Evolutionary conservation across 2,113 vertebrate species (phyloP).

Genomic region (Pelmatolapia mariae): DNA sequence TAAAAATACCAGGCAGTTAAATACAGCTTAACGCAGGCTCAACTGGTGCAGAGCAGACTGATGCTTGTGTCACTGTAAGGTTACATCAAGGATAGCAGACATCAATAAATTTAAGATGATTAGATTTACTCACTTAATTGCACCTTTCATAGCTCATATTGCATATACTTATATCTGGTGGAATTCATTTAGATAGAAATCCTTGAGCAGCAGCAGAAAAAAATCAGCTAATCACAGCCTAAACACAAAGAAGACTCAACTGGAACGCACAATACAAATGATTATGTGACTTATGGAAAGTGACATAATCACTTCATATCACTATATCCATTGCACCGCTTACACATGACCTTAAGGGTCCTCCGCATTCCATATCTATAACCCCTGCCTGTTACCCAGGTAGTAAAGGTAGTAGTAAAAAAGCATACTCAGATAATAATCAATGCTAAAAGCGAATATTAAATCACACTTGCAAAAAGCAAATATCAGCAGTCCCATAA

Average conservation of each 20-base stretch:
- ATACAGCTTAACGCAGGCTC: not conserved
- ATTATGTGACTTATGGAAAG: not conserved
- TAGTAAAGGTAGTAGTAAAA: not conserved
- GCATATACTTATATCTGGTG: not conserved
- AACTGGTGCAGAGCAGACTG: not conserved
- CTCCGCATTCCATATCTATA: rapidly evolving
- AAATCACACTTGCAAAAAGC: not conserved
- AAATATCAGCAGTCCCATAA: not conserved
- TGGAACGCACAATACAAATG: not conserved
- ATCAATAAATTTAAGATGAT: not conserved
- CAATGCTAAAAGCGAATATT: not conserved
- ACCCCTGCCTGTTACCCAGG: not conserved
- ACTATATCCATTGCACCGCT: rapidly evolving
- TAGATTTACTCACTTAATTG: not conserved
- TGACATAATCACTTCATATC: rapidly evolving
- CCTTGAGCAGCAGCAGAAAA: rapidly evolving
- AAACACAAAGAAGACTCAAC: not conserved
- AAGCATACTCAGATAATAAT: not conserved
- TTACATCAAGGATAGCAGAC: not conserved
- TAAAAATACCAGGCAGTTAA: not conserved
- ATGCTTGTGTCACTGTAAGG: not conserved
- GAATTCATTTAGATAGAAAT: rapidly evolving
- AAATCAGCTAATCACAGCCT: not conserved
- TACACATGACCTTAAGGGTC: not conserved
- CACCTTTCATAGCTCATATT: not conserved